Evolutionary conservation across 2,113 vertebrate genomes (phyloP), one percentile per base, ranked within the genome.

Genomic region (Mirza zaza): DNA sequence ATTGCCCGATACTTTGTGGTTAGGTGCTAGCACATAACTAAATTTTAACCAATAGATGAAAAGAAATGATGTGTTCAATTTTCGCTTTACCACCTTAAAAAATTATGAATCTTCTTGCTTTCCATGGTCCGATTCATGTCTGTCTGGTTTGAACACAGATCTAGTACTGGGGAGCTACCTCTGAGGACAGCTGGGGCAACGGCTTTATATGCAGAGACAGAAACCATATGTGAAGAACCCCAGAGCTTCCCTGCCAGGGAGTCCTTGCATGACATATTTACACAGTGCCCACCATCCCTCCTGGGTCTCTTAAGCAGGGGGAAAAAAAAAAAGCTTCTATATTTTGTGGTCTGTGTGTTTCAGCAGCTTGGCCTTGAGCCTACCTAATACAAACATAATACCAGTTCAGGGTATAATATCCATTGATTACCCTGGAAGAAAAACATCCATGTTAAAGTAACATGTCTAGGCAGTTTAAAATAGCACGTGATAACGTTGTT

Each of bases 231-330:
- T 18, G 8, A 63, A 71, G 32, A 34, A 48, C 1, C 27, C 9
- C 18, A 45, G 18, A 34, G 36, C 48, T 55, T 57, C 17, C 12
- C 3, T 57, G 42, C 7, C 36, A 55, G 45, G 27, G 20, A 76
- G 21, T 42, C 32, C 36, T 21, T 32, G 14, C 5, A 4, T 10
- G n/a, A 2, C 36, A 8, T 15, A 48, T 34, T 39, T 25, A 29
- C 20, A 21, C 5, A 20, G 36, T n/a, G 25, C 23, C 12, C 10
- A 27, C 14, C 8, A 18, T 21, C 17, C 10, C 8, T 39, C 36
- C 14, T 29, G 36, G 15, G 36, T n/a, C 21, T 1, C 7, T 36
- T 2, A 4, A 0, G 25, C 4, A 3, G 12, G 15, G 34, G 61
- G 45, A 45, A 45, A n/a, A 82, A 63, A 21, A 61, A 23, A 2